Evolutionary conservation across 2,888 invertebrate species (phyloP), one percentile per base, ranked within the genome.

Genomic region (Laspeyria flexula): DNA sequence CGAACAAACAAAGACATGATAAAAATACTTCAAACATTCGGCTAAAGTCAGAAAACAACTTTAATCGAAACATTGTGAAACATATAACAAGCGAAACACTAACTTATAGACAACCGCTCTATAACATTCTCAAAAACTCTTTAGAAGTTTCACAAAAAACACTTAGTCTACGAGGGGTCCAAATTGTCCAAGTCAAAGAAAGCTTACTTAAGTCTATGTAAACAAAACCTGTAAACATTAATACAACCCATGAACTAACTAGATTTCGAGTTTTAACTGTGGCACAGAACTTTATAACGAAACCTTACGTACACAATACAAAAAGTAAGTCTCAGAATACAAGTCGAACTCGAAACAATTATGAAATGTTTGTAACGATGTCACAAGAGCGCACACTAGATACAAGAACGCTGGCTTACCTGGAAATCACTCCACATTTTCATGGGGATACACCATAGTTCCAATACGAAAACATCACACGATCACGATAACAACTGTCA

Each of bases 341-440:
- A 76, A 77, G 67, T 81, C 31, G 52, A 70, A 71, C 65, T 59
- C 37, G 45, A 59, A 66, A 60, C 61, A 63, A 72, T 57, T 65
- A 53, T 43, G 56, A 69, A 73, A 69, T 53, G 21, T 21, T 49
- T 38, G 15, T 30, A 47, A 35, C 18, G 10, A 34, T 21, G 39
- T 37, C 46, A 57, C 46, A 40, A 6, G 53, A 27, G 42, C 27
- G 21, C 40, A 13, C 15, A 44, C 13, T 21, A 53, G 30, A 21
- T 39, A 33, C 57, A 60, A 63, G 10, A 40, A 42, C 4, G 46
- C 53, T 38, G 35, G 74, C 91, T 89, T 75, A 92, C 92, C 90
- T 92, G 92, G 77, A 92, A 91, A 88, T 92, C 92, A 92, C 92
- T 92, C 92, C 92, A 92, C 92, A 92, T 92, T 86, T 92, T 92